phyloP scores from a whole-genome alignment of 1,140 invertebrate species.

The Polyergus mexicanus region DNA sequence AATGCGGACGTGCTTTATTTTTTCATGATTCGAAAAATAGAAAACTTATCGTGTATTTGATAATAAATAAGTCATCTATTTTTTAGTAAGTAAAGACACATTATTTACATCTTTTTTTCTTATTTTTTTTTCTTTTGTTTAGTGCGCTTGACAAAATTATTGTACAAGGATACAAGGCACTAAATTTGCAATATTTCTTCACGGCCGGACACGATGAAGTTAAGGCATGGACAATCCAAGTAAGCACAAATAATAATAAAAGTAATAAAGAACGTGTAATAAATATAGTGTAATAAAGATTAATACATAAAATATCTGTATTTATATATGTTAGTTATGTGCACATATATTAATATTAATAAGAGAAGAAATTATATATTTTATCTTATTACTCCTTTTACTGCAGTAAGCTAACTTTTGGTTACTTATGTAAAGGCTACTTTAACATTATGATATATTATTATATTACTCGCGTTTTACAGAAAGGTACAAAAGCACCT shows the following conservation, averaged over 20 bases:
- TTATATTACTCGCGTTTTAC: slow-evolving; percentile 46
- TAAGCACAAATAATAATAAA: slow-evolving; percentile 81
- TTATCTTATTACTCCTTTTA: neutral
- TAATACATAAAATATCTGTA: neutral
- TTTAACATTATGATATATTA: slow-evolving; percentile 3
- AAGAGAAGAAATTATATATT: neutral
- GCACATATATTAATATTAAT: slow-evolving; percentile 4
- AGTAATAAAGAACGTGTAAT: too few species aligned
- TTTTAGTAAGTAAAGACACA: neutral
- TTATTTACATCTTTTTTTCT: neutral
- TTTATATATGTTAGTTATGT: neutral
- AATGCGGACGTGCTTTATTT: slow-evolving; percentile 48
- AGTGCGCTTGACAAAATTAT: slow-evolving; percentile 99
- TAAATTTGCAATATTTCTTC: slow-evolving; percentile 99
- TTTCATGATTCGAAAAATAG: slow-evolving; percentile 48
- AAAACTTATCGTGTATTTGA: neutral
- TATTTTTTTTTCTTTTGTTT: slow-evolving; percentile 53
- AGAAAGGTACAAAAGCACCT: slow-evolving; percentile 99
- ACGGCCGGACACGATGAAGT: slow-evolving; percentile 99
- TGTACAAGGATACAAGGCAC: slow-evolving; percentile 97
- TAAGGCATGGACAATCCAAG: slow-evolving; percentile 99
- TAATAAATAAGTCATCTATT: neutral
- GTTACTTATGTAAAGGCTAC: neutral
- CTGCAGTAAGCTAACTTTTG: neutral
- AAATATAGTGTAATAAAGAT: neutral